phyloP scores from a whole-genome alignment of 2,113 vertebrate species.

The Xenus cinereus region DNA sequence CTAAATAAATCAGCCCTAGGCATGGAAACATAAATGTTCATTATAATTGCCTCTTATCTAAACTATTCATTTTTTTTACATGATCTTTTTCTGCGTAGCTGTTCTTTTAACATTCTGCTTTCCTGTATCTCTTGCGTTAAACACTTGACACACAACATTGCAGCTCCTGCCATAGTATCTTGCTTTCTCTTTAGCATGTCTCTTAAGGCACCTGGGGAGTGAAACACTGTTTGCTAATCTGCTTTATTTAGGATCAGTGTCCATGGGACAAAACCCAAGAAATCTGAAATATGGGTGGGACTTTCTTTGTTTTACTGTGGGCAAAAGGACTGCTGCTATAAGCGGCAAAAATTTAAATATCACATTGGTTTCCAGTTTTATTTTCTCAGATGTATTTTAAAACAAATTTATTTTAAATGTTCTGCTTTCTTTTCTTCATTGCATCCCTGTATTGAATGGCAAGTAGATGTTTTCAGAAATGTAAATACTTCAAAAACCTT shows the following conservation, averaged over 20 bases:
- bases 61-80: background rate
- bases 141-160: background rate
- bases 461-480: background rate
- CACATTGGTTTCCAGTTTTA: background rate
- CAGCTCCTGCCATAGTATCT: background rate
- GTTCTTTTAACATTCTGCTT: slow-evolving; percentile 22
- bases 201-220: background rate
- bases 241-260: background rate
- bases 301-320: background rate
- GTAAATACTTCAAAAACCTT: background rate
- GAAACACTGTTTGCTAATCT: background rate
- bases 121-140: background rate
- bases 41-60: background rate
- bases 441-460: background rate
- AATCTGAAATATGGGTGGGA: background rate
- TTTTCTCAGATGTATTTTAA: background rate
- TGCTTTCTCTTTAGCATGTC: background rate
- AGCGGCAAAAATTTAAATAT: background rate
- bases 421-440: background rate
- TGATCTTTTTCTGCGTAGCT: background rate
- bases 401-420: background rate
- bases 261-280: background rate
- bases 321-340: background rate
- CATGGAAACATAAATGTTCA: background rate
- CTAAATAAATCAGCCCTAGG: background rate